Evolutionary conservation across 2,797 vertebrate genomes (phyloP), one percentile per base, ranked within the genome.

Genomic region (Cephalopachus bancanus): DNA sequence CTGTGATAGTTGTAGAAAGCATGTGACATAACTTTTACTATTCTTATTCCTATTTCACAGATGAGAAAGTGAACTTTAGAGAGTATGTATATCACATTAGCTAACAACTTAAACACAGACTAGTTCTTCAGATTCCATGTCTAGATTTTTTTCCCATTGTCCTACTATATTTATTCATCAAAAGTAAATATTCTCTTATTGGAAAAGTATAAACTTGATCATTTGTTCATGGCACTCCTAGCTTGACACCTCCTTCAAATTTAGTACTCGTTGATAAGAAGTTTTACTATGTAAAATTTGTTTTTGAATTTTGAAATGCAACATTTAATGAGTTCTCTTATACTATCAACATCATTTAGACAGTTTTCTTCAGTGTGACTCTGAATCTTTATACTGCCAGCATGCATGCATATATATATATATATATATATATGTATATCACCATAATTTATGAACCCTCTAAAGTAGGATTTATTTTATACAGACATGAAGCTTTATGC

Each of bases 41-140:
- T 33, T 33, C 44, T 44, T 7, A 44, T 44, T 7, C 44, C 44
- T 4, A 44, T 44, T 44, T 44, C 44, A 44, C 44, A 44, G 67
- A 71, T 71, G n/a, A 37, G 76, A 83, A 85, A 78, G 30, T 78
- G 33, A 76, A 86, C 87, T 92, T 76, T 49, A 49, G 53, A 71
- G 37, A 20, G 3, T 22, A 12, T 7, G 1, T 19, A 9, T 83
- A 22, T 79, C 69, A 44, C 33, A 11, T 4, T 4, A 53, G 7
- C 7, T 51, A 33, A n/a, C 72, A 37, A 57, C 5, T 59, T 22
- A 9, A 8, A 75, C 89, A 65, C 55, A 67, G 75, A 86, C 10
- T 2, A 64, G 10, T 93, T 80, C 14, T 94, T 71, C 12, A 12
- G 15, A 22, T 83, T 91, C 60, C 6, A 26, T 6, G 30, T 30